phyloP scores from a whole-genome alignment of 2,113 vertebrate genomes.

The Strix aluco region DNA sequence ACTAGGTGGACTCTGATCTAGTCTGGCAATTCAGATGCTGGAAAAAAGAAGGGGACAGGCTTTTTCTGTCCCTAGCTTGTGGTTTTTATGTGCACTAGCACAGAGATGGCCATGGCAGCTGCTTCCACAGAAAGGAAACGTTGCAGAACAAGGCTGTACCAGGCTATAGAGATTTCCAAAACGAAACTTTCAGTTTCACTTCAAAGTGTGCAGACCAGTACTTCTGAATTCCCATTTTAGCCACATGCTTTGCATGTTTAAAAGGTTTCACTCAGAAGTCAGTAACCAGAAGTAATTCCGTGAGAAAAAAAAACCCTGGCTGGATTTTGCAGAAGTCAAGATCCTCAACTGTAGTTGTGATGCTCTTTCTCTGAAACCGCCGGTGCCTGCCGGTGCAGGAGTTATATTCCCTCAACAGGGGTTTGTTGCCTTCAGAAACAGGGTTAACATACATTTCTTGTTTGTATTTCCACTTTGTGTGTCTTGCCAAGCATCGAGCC shows the following conservation, averaged over 20 bases:
- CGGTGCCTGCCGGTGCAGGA: rapidly evolving
- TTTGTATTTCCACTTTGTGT: background rate
- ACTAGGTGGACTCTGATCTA: background rate
- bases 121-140: rapidly evolving
- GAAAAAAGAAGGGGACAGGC: background rate
- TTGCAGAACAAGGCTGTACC: background rate
- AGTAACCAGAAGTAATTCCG: background rate
- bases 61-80: background rate
- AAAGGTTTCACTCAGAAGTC: constrained; percentile 10
- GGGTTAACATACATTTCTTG: background rate
- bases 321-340: background rate
- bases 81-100: background rate
- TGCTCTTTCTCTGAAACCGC: background rate
- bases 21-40: background rate
- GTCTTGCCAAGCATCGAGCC: background rate
- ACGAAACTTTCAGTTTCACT: background rate
- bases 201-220: constrained; percentile 1
- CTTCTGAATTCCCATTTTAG: background rate
- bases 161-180: background rate
- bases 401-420: background rate
- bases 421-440: background rate
- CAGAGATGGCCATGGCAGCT: background rate
- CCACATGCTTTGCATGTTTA: constrained; percentile 29
- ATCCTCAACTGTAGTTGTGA: background rate
- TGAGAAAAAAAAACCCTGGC: background rate